phyloP scores from a whole-genome alignment of 1,140 invertebrate genomes.

The Mycetomoellerius zeteki region DNA sequence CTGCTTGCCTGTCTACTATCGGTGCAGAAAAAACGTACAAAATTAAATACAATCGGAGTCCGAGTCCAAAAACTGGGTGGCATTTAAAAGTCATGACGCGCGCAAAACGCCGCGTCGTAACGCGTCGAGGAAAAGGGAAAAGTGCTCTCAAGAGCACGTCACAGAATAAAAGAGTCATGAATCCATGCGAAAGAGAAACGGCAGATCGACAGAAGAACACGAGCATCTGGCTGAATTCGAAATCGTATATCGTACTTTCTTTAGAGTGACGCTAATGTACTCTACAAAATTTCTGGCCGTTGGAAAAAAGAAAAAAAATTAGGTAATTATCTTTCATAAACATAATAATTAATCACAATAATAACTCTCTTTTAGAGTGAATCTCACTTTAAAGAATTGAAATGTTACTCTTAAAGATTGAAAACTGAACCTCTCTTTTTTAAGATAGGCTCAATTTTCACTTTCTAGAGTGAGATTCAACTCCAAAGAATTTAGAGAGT shows the following conservation, averaged over 20 bases:
- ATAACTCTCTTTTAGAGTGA: background rate
- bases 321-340: background rate
- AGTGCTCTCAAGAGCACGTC: constrained; percentile 60
- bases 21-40: constrained; percentile 13
- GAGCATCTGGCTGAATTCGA: constrained; percentile 76
- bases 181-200: constrained; percentile 70
- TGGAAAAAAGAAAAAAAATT: background rate
- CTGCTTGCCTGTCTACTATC: background rate
- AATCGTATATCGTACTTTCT: constrained; percentile 77
- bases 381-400: too few species aligned
- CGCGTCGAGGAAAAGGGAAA: constrained; percentile 60
- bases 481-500: too few species aligned
- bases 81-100: constrained; percentile 80
- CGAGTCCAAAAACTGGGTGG: constrained; percentile 79
- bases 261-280: constrained; percentile 34
- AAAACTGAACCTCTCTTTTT: too few species aligned
- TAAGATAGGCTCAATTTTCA: too few species aligned
- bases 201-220: constrained; percentile 44
- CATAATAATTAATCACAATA: background rate
- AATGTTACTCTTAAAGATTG: too few species aligned
- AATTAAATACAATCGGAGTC: constrained; percentile 28
- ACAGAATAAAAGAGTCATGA: constrained; percentile 68
- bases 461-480: too few species aligned
- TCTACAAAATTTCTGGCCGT: background rate
- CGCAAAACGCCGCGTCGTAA: constrained; percentile 51